Evolutionary conservation across 1,140 invertebrate species (phyloP).

Genomic region (Orchestia grillus): DNA sequence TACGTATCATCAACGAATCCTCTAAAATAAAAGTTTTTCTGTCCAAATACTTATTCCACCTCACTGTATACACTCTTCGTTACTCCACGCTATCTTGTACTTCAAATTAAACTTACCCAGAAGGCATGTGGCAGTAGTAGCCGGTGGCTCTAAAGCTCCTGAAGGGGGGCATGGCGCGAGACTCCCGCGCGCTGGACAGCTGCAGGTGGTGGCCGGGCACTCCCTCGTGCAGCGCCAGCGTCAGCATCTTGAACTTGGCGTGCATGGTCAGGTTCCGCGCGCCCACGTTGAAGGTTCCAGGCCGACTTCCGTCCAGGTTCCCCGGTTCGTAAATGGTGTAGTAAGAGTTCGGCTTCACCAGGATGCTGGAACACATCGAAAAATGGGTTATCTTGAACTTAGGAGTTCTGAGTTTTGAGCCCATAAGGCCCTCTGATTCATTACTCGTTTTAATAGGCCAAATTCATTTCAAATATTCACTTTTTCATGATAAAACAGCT

Average conservation of each 20-base stretch:
- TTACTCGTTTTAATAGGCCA: too few species aligned
- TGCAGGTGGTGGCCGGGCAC: constrained; percentile 35
- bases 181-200: constrained; percentile 16
- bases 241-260: neutral
- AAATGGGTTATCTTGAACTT: neutral
- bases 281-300: constrained; percentile 34
- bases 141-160: neutral
- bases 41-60: neutral
- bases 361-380: neutral
- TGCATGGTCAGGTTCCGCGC: neutral
- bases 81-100: neutral
- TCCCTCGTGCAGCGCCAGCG: neutral
- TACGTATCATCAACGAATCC: too few species aligned
- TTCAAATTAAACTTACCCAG: neutral
- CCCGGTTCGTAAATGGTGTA: neutral
- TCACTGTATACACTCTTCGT: neutral
- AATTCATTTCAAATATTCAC: too few species aligned
- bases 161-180: neutral
- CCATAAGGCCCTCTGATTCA: too few species aligned
- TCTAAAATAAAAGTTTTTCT: neutral
- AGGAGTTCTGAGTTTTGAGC: too few species aligned
- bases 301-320: constrained; percentile 28
- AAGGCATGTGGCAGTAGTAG: neutral
- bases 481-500: too few species aligned
- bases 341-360: neutral